A percentile compares a stretch with the other conserved stretches of the same genome.
These are phyloP conservation scores for Euura saliciscinereae DNA, from an alignment of 1,140 invertebrate species.

Conservation along the genomic window DNA sequence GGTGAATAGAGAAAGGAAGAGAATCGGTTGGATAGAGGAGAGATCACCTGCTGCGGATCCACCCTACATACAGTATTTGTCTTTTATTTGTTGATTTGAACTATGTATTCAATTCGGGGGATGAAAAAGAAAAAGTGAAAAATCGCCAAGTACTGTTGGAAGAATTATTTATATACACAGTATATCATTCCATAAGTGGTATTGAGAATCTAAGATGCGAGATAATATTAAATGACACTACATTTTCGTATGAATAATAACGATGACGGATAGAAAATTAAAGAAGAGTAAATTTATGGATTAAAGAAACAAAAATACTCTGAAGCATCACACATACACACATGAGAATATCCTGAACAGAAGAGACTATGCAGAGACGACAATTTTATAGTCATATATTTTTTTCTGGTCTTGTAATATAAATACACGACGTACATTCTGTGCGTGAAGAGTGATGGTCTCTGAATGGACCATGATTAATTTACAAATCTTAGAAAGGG, in stretches of 20 bases:
- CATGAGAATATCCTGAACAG: slow-evolving; percentile 18
- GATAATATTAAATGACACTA: no score
- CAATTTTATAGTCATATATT: slow-evolving; percentile 20
- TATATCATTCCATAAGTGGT: no score
- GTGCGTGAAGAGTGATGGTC: slow-evolving; percentile 39
- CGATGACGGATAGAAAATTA: slow-evolving; percentile 15
- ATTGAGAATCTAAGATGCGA: no score
- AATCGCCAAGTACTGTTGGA: no score
- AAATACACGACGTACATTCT: slow-evolving; percentile 38
- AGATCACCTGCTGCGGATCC: no score
- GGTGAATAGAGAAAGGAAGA: no score
- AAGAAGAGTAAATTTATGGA: background rate
- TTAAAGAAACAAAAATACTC: slow-evolving; percentile 28
- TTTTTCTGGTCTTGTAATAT: slow-evolving; percentile 29
- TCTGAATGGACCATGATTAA: slow-evolving; percentile 15
- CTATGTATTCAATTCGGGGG: no score
- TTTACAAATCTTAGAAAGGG: slow-evolving; percentile 21
- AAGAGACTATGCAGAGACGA: slow-evolving; percentile 24
- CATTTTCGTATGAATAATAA: background rate
- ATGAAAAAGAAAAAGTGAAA: no score
- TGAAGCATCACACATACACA: slow-evolving; percentile 35
- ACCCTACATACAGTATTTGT: no score
- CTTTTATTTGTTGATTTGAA: no score
- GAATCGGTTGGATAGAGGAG: no score
- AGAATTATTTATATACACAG: no score